These are phyloP conservation scores for Toxostoma redivivum DNA, from an alignment of 2,113 vertebrate species.

Conservation along the genomic window DNA sequence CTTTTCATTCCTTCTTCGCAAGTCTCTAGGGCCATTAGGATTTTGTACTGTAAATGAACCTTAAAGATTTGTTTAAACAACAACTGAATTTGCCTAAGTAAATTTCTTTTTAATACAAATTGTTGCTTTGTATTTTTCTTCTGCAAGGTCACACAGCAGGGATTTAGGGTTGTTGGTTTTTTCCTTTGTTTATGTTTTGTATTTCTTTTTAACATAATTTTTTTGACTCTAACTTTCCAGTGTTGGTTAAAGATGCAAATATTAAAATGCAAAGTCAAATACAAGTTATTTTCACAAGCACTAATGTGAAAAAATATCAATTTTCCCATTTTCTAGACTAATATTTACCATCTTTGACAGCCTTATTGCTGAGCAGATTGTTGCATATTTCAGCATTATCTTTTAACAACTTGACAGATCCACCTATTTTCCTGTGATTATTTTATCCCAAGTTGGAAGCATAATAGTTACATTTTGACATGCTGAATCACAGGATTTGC, in stretches of 20 bases:
- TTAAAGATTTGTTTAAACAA: slow-evolving; percentile 20
- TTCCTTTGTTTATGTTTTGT: background rate
- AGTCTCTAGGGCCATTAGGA: background rate
- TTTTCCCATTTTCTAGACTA: slow-evolving; percentile 37
- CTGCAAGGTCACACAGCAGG: background rate
- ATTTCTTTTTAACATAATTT: background rate
- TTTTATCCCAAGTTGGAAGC: slow-evolving; percentile 42
- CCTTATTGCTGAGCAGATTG: slow-evolving; percentile 23
- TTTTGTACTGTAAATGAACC: slow-evolving; percentile 28
- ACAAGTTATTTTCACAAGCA: slow-evolving; percentile 14
- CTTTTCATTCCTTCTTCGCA: background rate
- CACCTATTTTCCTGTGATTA: slow-evolving; percentile 59
- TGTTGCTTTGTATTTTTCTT: background rate
- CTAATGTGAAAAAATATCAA: background rate
- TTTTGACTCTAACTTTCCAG: background rate
- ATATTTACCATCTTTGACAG: slow-evolving; percentile 60
- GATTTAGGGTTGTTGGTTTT: background rate
- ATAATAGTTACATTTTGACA: slow-evolving; percentile 44
- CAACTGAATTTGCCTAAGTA: background rate
- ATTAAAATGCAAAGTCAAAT: slow-evolving; percentile 35
- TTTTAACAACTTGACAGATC: slow-evolving; percentile 63
- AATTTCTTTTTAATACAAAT: background rate
- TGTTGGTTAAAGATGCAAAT: background rate
- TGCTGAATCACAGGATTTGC: slow-evolving; percentile 33
- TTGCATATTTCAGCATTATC: slow-evolving; percentile 62